A percentile compares a stretch with the other conserved stretches of the same genome.
These are phyloP conservation scores for Tridacna gigas DNA, from an alignment of 2,888 invertebrate species.

Conservation along the genomic window DNA sequence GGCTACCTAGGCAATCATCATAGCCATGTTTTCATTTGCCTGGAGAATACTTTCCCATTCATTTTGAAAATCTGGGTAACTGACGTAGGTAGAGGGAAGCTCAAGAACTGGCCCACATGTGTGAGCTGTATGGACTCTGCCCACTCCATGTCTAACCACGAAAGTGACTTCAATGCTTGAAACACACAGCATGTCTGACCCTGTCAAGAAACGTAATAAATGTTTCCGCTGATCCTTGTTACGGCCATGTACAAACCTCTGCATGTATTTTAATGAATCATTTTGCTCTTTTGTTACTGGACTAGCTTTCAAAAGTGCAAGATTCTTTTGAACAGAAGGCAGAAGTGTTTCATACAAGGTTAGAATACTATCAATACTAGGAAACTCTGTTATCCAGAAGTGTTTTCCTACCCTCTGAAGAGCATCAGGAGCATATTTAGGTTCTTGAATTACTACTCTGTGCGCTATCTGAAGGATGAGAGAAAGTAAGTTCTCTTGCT, in stretches of 20 bases:
- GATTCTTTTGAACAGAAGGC: constrained; percentile 5
- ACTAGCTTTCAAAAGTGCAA: constrained; percentile 10
- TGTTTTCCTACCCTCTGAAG: constrained; percentile 15
- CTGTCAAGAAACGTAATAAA: constrained; percentile 27
- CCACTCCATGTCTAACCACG: constrained; percentile 21
- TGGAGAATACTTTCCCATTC: constrained; percentile 34
- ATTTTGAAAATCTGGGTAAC: constrained; percentile 29
- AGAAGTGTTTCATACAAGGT: too few relatives aligned
- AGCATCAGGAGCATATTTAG: constrained; percentile 38
- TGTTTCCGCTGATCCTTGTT: constrained; percentile 13
- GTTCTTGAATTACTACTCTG: constrained; percentile 32
- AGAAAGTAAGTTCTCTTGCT: not conserved
- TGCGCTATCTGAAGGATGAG: constrained; percentile 34
- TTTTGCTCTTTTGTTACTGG: constrained; percentile 27
- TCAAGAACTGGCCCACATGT: constrained; percentile 41
- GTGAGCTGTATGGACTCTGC: constrained; percentile 30
- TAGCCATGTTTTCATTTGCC: constrained; percentile 13
- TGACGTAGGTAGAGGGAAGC: constrained; percentile 31
- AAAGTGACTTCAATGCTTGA: constrained; percentile 27
- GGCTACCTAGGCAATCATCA: too few relatives aligned
- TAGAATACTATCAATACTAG: too few relatives aligned
- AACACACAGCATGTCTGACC: constrained; percentile 41
- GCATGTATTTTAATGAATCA: constrained; percentile 15
- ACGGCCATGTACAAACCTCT: constrained; percentile 36
- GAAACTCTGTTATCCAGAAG: not conserved